Evolutionary conservation across 2,797 vertebrate species (phyloP).

Genomic region (Neoniphon sammara): DNA sequence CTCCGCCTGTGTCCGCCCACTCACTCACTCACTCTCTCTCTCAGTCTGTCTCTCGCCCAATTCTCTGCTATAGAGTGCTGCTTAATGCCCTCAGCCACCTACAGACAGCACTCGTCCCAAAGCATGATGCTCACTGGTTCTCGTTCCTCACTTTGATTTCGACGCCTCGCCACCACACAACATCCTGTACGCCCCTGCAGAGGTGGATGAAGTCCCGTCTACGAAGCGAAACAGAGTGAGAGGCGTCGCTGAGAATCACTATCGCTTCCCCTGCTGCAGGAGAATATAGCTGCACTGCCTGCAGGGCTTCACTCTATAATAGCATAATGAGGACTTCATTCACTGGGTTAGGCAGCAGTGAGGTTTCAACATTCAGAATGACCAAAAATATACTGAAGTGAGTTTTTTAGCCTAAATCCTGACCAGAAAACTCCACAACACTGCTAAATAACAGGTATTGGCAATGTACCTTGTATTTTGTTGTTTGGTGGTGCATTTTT

Average conservation of each 20-base stretch:
- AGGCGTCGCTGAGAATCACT: slow-evolving; percentile 28
- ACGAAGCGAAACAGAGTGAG: slow-evolving; percentile 53
- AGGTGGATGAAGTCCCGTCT: slow-evolving; percentile 15
- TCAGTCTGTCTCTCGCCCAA: slow-evolving; percentile 12
- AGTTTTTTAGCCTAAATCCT: too few species aligned
- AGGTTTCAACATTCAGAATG: neutral
- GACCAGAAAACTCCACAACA: too few species aligned
- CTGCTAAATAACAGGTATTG: too few species aligned
- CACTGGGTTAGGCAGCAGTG: neutral
- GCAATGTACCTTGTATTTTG: too few species aligned
- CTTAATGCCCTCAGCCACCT: slow-evolving; percentile 55
- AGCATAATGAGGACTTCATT: neutral
- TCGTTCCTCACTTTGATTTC: slow-evolving; percentile 26
- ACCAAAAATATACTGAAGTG: too few species aligned
- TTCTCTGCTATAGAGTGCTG: neutral
- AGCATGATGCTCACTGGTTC: neutral
- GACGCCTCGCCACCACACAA: slow-evolving; percentile 23
- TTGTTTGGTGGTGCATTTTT: too few species aligned
- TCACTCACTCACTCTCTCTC: neutral
- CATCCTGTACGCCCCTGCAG: slow-evolving; percentile 71
- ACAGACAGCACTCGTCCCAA: slow-evolving; percentile 12
- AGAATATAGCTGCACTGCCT: neutral
- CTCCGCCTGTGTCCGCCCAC: slow-evolving; percentile 40
- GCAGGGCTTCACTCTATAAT: neutral
- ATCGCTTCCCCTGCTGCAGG: slow-evolving; percentile 20